These are phyloP conservation scores for Basileuterus tristriatus DNA, from an alignment of 2,797 vertebrate species.

Conservation along the genomic window DNA sequence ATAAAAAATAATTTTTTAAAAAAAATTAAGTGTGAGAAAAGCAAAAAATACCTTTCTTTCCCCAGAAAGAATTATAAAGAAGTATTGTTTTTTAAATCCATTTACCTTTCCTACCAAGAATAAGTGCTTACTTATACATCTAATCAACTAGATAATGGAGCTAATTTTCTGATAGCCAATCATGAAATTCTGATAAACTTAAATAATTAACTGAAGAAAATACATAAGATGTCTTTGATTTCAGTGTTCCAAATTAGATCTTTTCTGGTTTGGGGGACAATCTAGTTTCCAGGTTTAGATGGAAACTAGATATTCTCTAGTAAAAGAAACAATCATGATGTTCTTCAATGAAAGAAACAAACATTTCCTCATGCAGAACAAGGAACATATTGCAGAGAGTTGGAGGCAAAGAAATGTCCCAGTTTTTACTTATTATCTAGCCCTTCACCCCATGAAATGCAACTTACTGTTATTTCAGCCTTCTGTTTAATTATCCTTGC, in stretches of 20 bases:
- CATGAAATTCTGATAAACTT: background rate
- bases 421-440: background rate
- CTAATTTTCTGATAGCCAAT: background rate
- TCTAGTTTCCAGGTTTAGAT: background rate
- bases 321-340: background rate
- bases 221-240: background rate
- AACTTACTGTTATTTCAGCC: background rate
- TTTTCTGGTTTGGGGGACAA: background rate
- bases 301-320: background rate
- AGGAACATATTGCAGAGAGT: background rate
- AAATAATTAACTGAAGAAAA: background rate
- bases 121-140: background rate
- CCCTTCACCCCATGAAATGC: background rate
- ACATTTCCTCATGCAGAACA: background rate
- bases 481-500: background rate
- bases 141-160: background rate
- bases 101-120: background rate
- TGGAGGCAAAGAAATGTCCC: background rate
- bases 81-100: background rate
- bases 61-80: background rate
- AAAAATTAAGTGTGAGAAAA: background rate
- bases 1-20: fast-evolving
- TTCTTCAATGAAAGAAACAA: background rate
- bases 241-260: background rate
- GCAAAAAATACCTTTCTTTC: background rate